phyloP scores from a whole-genome alignment of 2,888 invertebrate species.

The Noctuana brunneofusca region DNA sequence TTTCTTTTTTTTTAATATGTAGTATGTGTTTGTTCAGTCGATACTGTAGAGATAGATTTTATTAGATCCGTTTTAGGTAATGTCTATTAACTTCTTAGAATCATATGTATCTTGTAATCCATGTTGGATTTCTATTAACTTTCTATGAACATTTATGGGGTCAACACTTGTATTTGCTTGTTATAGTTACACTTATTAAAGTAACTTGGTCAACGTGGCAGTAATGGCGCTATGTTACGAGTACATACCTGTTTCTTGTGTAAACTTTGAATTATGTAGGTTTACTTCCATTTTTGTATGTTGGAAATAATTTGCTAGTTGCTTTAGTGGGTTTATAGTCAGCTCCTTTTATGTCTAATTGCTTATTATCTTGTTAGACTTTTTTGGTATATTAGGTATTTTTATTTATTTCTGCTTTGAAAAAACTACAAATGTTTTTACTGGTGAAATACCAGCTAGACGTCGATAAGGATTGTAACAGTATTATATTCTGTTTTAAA shows the following conservation, averaged over 20 bases:
- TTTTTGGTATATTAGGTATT: neutral
- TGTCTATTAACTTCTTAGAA: constrained; percentile 16
- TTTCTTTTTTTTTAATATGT: no score
- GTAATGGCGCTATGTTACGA: constrained; percentile 8
- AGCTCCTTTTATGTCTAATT: constrained; percentile 17
- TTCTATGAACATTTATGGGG: constrained; percentile 34
- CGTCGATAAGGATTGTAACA: no score
- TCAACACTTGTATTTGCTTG: constrained; percentile 27
- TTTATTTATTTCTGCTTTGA: neutral
- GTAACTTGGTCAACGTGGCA: constrained; percentile 19
- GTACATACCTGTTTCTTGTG: constrained; percentile 16
- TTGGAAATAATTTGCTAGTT: constrained; percentile 9
- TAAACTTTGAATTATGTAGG: constrained; percentile 17
- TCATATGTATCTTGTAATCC: constrained; percentile 16
- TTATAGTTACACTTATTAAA: constrained; percentile 12
- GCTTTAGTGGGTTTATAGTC: constrained; percentile 9
- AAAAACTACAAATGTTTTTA: no score
- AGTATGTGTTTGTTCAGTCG: no score
- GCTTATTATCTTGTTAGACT: constrained; percentile 16
- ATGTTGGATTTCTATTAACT: constrained; percentile 29
- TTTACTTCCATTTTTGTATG: constrained; percentile 1
- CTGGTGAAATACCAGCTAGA: no score
- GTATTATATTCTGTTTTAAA: no score
- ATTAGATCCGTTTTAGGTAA: constrained; percentile 3
- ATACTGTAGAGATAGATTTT: neutral